These are phyloP conservation scores for Ochropacha duplaris DNA, from an alignment of 2,888 invertebrate species.

Conservation along the genomic window DNA sequence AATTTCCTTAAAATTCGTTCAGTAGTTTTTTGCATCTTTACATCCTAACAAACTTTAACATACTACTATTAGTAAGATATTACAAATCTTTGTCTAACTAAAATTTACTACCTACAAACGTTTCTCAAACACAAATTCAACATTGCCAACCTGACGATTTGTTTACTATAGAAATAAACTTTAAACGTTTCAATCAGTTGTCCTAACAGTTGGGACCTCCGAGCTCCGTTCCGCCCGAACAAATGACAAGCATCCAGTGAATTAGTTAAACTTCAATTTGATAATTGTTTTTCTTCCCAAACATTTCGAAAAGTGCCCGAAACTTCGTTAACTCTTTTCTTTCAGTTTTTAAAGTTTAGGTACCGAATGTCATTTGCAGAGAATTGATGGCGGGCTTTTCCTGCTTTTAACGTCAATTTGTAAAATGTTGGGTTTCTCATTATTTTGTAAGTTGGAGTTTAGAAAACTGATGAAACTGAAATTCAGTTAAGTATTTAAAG, in stretches of 20 bases:
- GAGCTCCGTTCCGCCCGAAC: conserved; percentile 8
- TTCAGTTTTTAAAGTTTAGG: conserved; percentile 46
- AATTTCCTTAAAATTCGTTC: too few species aligned
- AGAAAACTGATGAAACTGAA: conserved; percentile 22
- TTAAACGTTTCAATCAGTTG: conserved; percentile 1
- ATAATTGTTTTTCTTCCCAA: conserved; percentile 63
- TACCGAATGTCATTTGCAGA: conserved; percentile 66
- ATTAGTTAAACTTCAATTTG: conserved; percentile 51
- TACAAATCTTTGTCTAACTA: too few species aligned
- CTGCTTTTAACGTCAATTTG: conserved; percentile 44
- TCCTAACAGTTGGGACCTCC: not conserved
- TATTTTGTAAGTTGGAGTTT: conserved; percentile 20
- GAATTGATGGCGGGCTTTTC: conserved; percentile 64
- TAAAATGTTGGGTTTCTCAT: conserved; percentile 43
- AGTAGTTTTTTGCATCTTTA: too few species aligned
- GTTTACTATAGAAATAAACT: not conserved
- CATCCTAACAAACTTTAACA: too few species aligned
- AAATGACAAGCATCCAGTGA: conserved; percentile 31
- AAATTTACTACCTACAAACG: not conserved
- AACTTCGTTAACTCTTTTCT: conserved; percentile 63
- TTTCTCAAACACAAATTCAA: not conserved
- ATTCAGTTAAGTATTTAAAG: conserved; percentile 20
- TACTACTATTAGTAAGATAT: too few species aligned
- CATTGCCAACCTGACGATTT: not conserved
- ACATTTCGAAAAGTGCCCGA: conserved; percentile 44